Evolutionary conservation across 1,140 invertebrate genomes (phyloP).

Genomic region (Hyphantria cunea): DNA sequence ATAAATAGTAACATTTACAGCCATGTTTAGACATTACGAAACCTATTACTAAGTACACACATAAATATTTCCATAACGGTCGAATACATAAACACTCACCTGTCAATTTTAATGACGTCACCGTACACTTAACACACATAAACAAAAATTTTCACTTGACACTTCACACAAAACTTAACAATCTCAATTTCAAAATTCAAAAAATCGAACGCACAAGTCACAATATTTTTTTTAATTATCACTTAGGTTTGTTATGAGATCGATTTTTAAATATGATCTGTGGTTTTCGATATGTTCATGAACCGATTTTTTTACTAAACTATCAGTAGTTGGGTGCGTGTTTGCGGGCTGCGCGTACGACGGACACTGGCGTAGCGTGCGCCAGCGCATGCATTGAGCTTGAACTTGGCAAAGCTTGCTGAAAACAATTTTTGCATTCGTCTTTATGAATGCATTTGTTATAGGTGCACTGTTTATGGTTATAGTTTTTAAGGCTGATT

Average conservation of each 20-base stretch:
- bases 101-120: conserved; percentile 26
- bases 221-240: not conserved
- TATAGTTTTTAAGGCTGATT: conserved; percentile 11
- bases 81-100: conserved; percentile 13
- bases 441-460: conserved; percentile 13
- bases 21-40: too few relatives aligned
- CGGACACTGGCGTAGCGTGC: conserved; percentile 26
- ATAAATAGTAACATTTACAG: too few relatives aligned
- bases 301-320: conserved; percentile 32
- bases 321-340: conserved; percentile 47
- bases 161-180: conserved; percentile 15
- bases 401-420: conserved; percentile 40
- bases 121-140: conserved; percentile 25
- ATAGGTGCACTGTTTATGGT: conserved; percentile 12
- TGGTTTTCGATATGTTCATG: conserved; percentile 18
- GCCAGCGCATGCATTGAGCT: conserved; percentile 23
- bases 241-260: not conserved
- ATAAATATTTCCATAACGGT: conserved; percentile 11
- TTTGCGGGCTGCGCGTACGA: conserved; percentile 49
- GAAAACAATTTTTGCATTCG: conserved; percentile 35
- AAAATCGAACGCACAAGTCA: conserved; percentile 2
- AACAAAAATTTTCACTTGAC: conserved; percentile 30
- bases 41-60: not conserved
- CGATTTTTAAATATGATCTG: conserved; percentile 10
- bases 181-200: conserved; percentile 17